phyloP scores from a whole-genome alignment of 2,113 vertebrate genomes.

The Peromyscus leucopus region DNA sequence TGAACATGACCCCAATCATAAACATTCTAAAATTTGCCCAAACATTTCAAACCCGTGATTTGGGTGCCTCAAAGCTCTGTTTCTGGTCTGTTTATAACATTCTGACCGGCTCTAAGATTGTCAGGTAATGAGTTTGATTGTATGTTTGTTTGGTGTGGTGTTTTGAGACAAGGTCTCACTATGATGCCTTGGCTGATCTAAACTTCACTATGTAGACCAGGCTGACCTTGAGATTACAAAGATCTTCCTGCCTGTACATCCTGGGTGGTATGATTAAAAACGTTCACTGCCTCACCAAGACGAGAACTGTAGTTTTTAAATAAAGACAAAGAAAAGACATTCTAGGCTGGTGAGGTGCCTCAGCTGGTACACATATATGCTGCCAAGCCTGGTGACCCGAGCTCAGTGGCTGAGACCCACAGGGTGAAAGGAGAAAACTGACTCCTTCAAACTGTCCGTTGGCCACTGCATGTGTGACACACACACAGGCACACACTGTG shows the following conservation, averaged over 20 bases:
- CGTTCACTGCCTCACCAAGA: not conserved
- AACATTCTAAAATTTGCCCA: not conserved
- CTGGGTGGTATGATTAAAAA: not conserved
- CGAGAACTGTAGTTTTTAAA: not conserved
- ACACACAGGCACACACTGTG: not conserved
- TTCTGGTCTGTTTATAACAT: not conserved
- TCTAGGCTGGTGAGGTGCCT: not conserved
- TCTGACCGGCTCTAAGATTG: not conserved
- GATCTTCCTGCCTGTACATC: not conserved
- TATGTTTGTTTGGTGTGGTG: not conserved
- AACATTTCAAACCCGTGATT: not conserved
- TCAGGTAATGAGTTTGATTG: not conserved
- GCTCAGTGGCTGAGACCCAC: not conserved
- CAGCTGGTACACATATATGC: not conserved
- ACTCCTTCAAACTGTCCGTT: not conserved
- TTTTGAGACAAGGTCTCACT: not conserved
- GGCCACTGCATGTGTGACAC: not conserved
- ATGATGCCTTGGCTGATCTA: not conserved
- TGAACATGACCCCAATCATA: not conserved
- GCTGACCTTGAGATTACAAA: not conserved
- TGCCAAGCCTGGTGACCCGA: not conserved
- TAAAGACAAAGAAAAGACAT: not conserved
- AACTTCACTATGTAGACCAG: not conserved
- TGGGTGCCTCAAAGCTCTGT: conserved; percentile 3
- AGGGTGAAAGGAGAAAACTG: not conserved